Evolutionary conservation across 2,797 vertebrate species (phyloP).

Genomic region (Phrynocephalus forsythii): DNA sequence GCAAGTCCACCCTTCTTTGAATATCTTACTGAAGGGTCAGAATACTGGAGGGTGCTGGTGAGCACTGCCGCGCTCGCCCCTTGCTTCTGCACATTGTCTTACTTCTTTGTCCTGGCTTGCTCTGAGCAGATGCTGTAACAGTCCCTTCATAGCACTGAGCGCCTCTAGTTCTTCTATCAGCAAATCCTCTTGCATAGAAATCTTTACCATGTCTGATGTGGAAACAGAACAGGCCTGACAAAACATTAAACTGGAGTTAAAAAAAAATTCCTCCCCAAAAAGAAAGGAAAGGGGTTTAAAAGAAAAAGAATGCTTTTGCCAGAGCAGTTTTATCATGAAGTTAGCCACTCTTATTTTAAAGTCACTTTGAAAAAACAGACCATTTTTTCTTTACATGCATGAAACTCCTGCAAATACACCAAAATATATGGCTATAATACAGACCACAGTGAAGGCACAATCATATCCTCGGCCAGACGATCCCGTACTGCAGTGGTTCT

Average conservation of each 20-base stretch:
- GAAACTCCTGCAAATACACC: background rate
- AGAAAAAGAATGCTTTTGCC: background rate
- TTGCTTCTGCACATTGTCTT: slow-evolving; percentile 41
- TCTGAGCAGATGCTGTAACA: slow-evolving; percentile 79
- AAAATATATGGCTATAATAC: background rate
- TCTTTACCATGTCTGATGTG: slow-evolving; percentile 64
- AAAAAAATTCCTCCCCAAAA: background rate
- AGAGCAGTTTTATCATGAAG: slow-evolving; percentile 1
- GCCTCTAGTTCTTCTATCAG: slow-evolving; percentile 83
- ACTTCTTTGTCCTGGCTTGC: slow-evolving; percentile 79
- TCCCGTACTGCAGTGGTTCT: background rate
- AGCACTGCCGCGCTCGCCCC: background rate
- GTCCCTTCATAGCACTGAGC: slow-evolving; percentile 79
- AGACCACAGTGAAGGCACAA: background rate
- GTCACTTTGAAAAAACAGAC: slow-evolving; percentile 4
- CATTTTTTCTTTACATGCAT: too few relatives aligned
- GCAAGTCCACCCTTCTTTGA: background rate
- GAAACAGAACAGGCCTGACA: slow-evolving; percentile 72
- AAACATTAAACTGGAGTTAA: slow-evolving; percentile 60
- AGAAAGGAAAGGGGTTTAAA: background rate
- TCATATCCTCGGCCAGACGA: background rate
- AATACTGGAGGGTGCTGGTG: background rate
- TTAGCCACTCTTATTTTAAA: slow-evolving; percentile 6
- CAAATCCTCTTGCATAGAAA: slow-evolving; percentile 79
- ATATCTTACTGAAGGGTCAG: background rate